phyloP scores from a whole-genome alignment of 2,888 invertebrate genomes.

The Diarsia rubi region DNA sequence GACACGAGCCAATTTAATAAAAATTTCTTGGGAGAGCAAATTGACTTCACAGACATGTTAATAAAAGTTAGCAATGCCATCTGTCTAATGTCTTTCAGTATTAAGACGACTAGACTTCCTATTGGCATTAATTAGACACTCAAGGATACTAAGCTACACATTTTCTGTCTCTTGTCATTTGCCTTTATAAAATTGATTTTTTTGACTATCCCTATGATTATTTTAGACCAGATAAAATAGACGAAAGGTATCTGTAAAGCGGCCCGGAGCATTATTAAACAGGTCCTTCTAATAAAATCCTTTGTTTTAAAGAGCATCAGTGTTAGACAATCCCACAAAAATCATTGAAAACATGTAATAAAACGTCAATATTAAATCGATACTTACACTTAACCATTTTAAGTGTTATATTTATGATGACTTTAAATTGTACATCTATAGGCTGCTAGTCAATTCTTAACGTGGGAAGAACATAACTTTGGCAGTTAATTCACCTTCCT shows the following conservation, averaged over 20 bases:
- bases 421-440: not conserved
- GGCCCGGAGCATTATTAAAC: no score
- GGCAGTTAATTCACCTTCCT: constrained; percentile 1
- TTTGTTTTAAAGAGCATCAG: not conserved
- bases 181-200: not conserved
- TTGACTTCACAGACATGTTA: constrained; percentile 45
- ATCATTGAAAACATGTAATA: not conserved
- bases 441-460: not conserved
- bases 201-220: no score
- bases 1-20: constrained; percentile 27
- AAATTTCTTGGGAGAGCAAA: constrained; percentile 43
- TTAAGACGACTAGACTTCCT: constrained; percentile 2
- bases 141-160: constrained; percentile 9
- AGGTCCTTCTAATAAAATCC: no score
- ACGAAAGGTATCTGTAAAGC: no score
- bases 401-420: not conserved
- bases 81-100: constrained; percentile 9
- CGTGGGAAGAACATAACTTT: constrained; percentile 16
- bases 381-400: not conserved
- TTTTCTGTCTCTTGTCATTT: not conserved
- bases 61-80: constrained; percentile 27
- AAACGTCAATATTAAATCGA: constrained; percentile 8
- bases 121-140: constrained; percentile 15
- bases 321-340: not conserved
- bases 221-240: no score